These are phyloP conservation scores for Oreortyx pictus DNA, from an alignment of 2,797 vertebrate species.

Conservation along the genomic window DNA sequence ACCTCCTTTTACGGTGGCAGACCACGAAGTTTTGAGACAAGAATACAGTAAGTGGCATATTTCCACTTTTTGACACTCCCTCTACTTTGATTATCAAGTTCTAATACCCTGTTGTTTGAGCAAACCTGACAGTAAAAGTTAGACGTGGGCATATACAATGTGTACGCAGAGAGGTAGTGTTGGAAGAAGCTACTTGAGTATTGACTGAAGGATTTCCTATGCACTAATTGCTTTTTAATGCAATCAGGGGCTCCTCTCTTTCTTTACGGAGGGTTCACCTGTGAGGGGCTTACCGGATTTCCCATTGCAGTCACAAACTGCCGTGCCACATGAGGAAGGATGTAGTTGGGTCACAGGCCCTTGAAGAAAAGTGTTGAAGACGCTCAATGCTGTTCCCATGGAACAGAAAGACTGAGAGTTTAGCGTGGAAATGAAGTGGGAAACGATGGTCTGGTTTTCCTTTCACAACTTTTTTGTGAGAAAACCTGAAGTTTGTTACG, in stretches of 20 bases:
- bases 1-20: neutral
- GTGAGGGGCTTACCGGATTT: neutral
- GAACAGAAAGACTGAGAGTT: neutral
- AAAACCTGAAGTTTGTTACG: neutral
- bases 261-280: neutral
- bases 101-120: neutral
- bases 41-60: neutral
- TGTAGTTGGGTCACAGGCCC: neutral
- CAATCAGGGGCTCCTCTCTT: rapidly evolving
- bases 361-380: neutral
- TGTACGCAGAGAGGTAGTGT: neutral
- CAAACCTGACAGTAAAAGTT: neutral
- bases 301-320: neutral
- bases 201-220: neutral
- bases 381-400: neutral
- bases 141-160: neutral
- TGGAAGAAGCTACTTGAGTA: neutral
- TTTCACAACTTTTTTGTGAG: neutral
- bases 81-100: neutral
- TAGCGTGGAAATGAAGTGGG: neutral
- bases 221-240: neutral
- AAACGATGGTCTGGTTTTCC: neutral
- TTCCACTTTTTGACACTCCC: neutral
- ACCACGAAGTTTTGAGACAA: neutral
- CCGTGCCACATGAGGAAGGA: neutral